Evolutionary conservation across 2,888 invertebrate genomes (phyloP).

Genomic region (Caenorhabditis plicata): DNA sequence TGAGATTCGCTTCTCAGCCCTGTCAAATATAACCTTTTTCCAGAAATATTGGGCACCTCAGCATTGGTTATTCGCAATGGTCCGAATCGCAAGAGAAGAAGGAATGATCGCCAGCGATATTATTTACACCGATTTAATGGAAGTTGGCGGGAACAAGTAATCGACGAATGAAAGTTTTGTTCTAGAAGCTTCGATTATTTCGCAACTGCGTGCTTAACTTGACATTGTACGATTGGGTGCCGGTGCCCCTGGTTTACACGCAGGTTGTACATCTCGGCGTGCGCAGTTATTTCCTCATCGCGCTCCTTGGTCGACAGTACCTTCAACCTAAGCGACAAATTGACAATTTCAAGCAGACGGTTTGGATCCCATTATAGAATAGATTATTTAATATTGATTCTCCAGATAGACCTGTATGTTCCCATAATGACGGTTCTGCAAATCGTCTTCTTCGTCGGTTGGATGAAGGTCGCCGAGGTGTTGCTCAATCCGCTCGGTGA

Average conservation of each 20-base stretch:
- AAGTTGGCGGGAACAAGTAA: conserved; percentile 27
- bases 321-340: conserved; percentile 22
- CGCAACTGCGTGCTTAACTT: conserved; percentile 53
- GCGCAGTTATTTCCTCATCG: conserved; percentile 55
- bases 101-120: conserved; percentile 52
- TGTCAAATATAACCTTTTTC: too few species aligned
- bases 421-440: conserved; percentile 63
- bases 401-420: conserved; percentile 55
- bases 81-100: conserved; percentile 33
- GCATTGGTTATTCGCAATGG: conserved; percentile 53
- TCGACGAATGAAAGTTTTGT: conserved; percentile 15
- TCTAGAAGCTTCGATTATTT: conserved; percentile 56
- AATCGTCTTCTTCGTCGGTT: conserved; percentile 60
- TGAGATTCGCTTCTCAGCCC: too few species aligned
- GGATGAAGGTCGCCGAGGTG: conserved; percentile 63
- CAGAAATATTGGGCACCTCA: conserved; percentile 63
- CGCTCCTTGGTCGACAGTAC: conserved; percentile 57
- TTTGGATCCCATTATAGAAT: too few species aligned
- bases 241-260: conserved; percentile 50
- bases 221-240: conserved; percentile 62
- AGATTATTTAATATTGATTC: too few species aligned
- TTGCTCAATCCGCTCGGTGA: conserved; percentile 56
- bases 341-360: conserved; percentile 19
- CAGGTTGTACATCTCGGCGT: conserved; percentile 61
- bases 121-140: conserved; percentile 58